Evolutionary conservation across 2,113 vertebrate genomes (phyloP), one percentile per base, ranked within the genome.

Genomic region (Nestor notabilis): DNA sequence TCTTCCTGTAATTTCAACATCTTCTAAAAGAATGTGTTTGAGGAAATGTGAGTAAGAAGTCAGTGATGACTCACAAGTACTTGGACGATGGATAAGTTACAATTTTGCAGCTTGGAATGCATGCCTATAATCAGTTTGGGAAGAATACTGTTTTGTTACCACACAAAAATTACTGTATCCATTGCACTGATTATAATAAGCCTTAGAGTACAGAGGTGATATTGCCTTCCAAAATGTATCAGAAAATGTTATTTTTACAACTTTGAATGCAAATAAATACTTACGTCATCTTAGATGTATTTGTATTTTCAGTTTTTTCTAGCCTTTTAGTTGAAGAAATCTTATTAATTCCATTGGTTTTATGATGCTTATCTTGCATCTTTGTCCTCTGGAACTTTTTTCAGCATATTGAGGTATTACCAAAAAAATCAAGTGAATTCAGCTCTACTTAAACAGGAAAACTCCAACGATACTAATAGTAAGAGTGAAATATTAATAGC

Each of bases 41-140:
- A 95, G 98, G 98, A 98, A 98, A 98, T 98, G 82, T 98, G 98
- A 98, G 96, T 98, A 98, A 98, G 92, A 95, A 98, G 95, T 97
- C 95, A 97, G 74, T 96, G 84, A 83, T 98, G 98, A 98, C 96
- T 98, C 98, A 98, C 53, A 74, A 44, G 68, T 88, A 95, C 93
- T 97, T 94, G 94, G 89, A 97, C 95, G 92, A 93, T 94, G 92
- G 95, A 95, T 96, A 97, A 92, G 96, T 97, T 95, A 91, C 81
- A 96, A 81, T 95, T 96, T 94, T 82, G 63, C 66, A 89, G 76
- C 68, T 94, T 94, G 92, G 92, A 96, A 85, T 91, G 81, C 78
- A 81, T 94, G 79, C 74, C 95, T 96, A 10, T 96, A 97, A 96
- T 96, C 96, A 74, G 81, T 86, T 78, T 61, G 61, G 39, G 70